Evolutionary conservation across 1,140 invertebrate genomes (phyloP).

Genomic region (Bombus ignitus): DNA sequence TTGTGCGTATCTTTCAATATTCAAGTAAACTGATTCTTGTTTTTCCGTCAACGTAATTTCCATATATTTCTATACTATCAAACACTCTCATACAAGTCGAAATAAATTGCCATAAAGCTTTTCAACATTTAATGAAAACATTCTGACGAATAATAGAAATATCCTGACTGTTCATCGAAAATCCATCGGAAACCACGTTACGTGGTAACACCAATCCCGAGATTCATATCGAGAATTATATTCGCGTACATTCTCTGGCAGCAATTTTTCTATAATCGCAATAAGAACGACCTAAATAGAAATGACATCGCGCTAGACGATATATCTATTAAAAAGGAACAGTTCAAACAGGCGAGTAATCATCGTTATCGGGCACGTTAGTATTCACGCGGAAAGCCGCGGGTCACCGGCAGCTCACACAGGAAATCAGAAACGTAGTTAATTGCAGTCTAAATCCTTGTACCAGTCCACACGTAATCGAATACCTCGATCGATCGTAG

Average conservation of each 20-base stretch:
- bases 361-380: neutral
- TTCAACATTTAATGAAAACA: neutral
- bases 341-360: neutral
- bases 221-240: too few relatives aligned
- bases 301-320: neutral
- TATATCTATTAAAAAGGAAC: constrained; percentile 9
- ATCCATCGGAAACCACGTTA: too few relatives aligned
- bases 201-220: too few relatives aligned
- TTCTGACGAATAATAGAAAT: neutral
- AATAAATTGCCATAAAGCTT: too few relatives aligned
- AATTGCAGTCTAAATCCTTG: constrained; percentile 17
- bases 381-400: neutral
- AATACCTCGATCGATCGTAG: constrained; percentile 60
- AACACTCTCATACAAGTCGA: too few relatives aligned
- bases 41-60: too few relatives aligned
- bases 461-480: constrained; percentile 37
- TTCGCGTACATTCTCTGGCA: neutral
- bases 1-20: too few relatives aligned
- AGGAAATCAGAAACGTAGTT: neutral
- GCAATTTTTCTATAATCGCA: constrained; percentile 10
- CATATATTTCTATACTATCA: too few relatives aligned
- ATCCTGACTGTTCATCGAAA: too few relatives aligned
- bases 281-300: constrained; percentile 10
- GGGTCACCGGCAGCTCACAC: neutral
- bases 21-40: too few relatives aligned